Percentiles rank a stretch among this genome's conserved stretches.
Conservation (phyloP, 2,888 invertebrate species). For the Tolmerus cingulatus region DNA sequence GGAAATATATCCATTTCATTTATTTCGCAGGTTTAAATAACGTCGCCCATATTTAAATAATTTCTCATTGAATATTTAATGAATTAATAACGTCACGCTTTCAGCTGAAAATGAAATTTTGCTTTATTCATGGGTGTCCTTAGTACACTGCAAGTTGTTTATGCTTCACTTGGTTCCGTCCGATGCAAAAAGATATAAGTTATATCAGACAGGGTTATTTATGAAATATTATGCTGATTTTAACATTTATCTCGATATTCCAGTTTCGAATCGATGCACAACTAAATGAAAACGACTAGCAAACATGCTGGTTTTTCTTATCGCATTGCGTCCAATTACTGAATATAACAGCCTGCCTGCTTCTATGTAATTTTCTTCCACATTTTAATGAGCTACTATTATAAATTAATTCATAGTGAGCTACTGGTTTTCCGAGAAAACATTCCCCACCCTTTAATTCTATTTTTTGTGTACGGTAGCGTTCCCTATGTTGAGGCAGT, state of each 20-base stretch:
- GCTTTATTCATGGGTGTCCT: not conserved
- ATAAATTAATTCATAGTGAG: not conserved
- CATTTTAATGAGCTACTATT: not conserved
- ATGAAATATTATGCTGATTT: not conserved
- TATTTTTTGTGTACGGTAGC: not conserved
- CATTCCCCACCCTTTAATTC: not conserved
- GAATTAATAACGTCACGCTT: not conserved
- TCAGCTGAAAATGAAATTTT: not conserved
- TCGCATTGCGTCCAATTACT: not conserved
- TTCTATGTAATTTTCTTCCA: not conserved
- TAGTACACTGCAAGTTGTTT: not conserved
- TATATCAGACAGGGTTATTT: not conserved
- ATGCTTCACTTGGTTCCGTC: not conserved
- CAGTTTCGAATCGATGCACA: not conserved
- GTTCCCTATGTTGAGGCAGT: not conserved
- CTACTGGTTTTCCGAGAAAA: not conserved
- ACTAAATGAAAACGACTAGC: not conserved
- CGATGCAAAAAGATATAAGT: not conserved
- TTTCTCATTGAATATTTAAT: not conserved
- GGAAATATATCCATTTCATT: not conserved
- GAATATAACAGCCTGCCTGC: not conserved
- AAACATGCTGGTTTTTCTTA: not conserved
- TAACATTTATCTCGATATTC: not conserved
- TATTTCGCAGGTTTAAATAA: not conserved
- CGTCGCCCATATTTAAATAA: not conserved